Base-by-base conservation (phyloP, 1,140 invertebrate genomes). In the Solenopsis fugax region DNA sequence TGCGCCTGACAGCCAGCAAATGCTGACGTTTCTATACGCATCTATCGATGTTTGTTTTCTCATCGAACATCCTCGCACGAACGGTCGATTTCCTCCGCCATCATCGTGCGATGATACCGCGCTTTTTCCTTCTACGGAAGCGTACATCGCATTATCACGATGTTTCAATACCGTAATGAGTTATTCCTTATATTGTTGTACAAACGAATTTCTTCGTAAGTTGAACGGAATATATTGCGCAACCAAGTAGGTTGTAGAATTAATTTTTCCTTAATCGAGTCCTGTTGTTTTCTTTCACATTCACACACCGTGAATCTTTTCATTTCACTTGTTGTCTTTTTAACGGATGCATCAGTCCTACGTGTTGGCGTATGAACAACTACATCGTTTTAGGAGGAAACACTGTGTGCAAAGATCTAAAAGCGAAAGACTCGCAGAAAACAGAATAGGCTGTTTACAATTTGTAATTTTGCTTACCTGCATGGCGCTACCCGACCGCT, bases 391-490 rank as follows among this genome's bases (percentile, higher is more conserved):
- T 3, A 41, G 67, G 69, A 41, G 67, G 69, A 62, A 73, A 75
- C 60, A 82, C 37, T 41, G 6, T 34, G 80, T 21, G 24, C 24
- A 37, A 60, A 21, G 67, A 72, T 60, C n/a, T 24, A 48, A 24
- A 54, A 45, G 24, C 18, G 29, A 52, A 4, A 12, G 29, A 13
- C 18, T 3, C 3, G 34, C n/a, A 18, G 80, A 62, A 34, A 60
- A 54, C 7, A 34, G 58, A 78, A 77, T 56, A 41, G 82, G 65
- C 91, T 93, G 91, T 89, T 94, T 94, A 93, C 92, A 94, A 94
- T 93, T 94, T 94, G 91, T 94, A 93, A 94, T 94, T 87, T 91
- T 91, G 72, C 77, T 89, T 92, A 90, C 90, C 90, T 93, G 92
- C 71, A 48, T 86, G 90, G 90, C 92, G 91, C 89, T 92, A 92